Percentiles rank a stretch among this genome's conserved stretches.
Evolutionary conservation across 1,140 invertebrate genomes (phyloP).

Genomic region (Sitobion miscanthi): DNA sequence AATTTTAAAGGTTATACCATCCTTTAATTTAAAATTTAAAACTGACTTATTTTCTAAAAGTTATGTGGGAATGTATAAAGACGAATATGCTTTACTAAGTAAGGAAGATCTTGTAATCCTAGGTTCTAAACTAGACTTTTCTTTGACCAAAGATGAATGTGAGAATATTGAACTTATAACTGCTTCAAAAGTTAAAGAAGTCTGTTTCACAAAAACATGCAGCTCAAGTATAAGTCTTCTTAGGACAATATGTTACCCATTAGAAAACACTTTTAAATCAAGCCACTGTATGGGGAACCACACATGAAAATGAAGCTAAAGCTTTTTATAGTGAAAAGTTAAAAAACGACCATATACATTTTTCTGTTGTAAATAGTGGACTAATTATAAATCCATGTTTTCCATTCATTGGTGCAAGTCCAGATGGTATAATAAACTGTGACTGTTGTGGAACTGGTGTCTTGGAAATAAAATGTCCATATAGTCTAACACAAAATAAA

Average conservation of each 20-base stretch:
- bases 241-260: constrained; percentile 29
- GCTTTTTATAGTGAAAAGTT: constrained; percentile 11
- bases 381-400: constrained; percentile 28
- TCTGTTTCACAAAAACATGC: neutral
- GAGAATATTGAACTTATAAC: too few relatives aligned
- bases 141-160: too few relatives aligned
- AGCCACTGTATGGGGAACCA: constrained; percentile 13
- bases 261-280: neutral
- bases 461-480: constrained; percentile 31
- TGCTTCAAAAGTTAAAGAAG: neutral
- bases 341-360: constrained; percentile 31
- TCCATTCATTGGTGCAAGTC: constrained; percentile 16
- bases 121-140: too few relatives aligned
- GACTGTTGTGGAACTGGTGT: constrained; percentile 21
- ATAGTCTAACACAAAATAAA: neutral
- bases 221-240: neutral
- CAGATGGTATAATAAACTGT: constrained; percentile 17
- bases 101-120: too few relatives aligned
- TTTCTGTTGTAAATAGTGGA: neutral
- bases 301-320: constrained; percentile 24
- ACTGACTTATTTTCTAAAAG: too few relatives aligned
- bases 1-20: neutral
- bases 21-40: neutral
- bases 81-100: too few relatives aligned
- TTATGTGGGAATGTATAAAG: too few relatives aligned